Evolutionary conservation across 2,888 invertebrate genomes (phyloP), one percentile per base, ranked within the genome.

Genomic region (Protophormia terraenovae): DNA sequence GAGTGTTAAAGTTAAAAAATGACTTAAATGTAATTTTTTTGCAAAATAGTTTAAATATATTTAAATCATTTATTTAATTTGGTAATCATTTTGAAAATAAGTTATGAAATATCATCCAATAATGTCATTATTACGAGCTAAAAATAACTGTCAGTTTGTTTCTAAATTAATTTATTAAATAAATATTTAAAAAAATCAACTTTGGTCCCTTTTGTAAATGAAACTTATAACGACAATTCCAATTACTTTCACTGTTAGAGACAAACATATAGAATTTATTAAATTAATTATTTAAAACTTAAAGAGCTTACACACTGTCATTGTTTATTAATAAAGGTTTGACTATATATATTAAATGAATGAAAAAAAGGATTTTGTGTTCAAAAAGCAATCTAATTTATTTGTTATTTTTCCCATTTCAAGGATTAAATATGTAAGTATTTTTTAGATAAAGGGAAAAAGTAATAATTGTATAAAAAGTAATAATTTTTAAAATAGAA

Each of bases 261-360:
- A 38, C 10, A 38, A 19, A n/a, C 2, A 27, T 16, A 16, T 16
- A 27, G 27, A 27, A 27, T 27, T 27, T 41, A 45, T 64, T 24
- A 27, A 64, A 64, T 64, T 64, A 64, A 64, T 66, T 66, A 66
- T 66, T 62, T 3, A 64, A 58, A 64, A 41, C 22, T 14, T n/a
- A 8, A 66, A 66, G 50, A 66, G 41, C 27, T 16, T 14, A n/a
- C 4, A 16, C 8, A 19, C 10, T 58, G 8, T 2, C 19, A 32
- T 58, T 32, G 29, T 58, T 58, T 32, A 16, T 32, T 58, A 32
- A 53, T 27, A 53, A 53, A 27, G 53, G 53, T n/a, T n/a, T n/a
- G n/a, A 53, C 14, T 2, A 53, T 14, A 53, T 6, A 53, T 14
- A 10, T 12, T n/a, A 27, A 27, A 53, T 24, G 12, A 53, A 14